phyloP scores from a whole-genome alignment of 2,797 vertebrate genomes.

The Poecilia velifera region DNA sequence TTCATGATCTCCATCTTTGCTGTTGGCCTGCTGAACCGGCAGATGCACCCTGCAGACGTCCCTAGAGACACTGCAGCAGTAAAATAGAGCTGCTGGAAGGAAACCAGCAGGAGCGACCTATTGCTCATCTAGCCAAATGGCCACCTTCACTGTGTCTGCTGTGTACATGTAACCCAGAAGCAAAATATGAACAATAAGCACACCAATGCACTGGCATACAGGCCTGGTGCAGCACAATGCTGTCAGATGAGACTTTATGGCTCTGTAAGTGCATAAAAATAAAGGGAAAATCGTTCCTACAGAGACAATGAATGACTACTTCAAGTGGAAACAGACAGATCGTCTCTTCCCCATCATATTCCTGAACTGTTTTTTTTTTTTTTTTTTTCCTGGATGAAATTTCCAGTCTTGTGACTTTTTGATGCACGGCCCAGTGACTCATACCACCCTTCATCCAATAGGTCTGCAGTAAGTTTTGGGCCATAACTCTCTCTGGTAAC shows the following conservation, averaged over 20 bases:
- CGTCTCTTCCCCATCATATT: slow-evolving; percentile 24
- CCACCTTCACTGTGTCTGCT: slow-evolving; percentile 47
- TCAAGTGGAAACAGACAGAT: slow-evolving; percentile 16
- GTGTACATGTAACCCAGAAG: slow-evolving; percentile 25
- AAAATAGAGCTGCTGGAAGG: slow-evolving; percentile 42
- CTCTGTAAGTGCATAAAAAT: slow-evolving; percentile 20
- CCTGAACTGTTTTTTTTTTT: slow-evolving; percentile 16
- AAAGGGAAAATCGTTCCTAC: slow-evolving; percentile 10
- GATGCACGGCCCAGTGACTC: slow-evolving; percentile 51
- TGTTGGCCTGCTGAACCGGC: slow-evolving; percentile 34
- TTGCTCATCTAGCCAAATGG: slow-evolving; percentile 50
- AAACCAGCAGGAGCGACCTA: slow-evolving; percentile 43
- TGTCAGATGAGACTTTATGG: slow-evolving; percentile 26
- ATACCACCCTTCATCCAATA: slow-evolving; percentile 28
- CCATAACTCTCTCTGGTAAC: slow-evolving; percentile 12
- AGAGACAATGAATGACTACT: slow-evolving; percentile 20
- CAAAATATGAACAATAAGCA: slow-evolving; percentile 40
- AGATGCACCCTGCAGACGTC: slow-evolving; percentile 51
- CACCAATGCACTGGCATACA: slow-evolving; percentile 16
- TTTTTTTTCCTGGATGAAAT: slow-evolving; percentile 43
- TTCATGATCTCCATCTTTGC: slow-evolving; percentile 32
- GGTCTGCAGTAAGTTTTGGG: neutral
- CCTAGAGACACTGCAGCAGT: slow-evolving; percentile 47
- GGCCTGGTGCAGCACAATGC: slow-evolving; percentile 9
- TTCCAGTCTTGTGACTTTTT: slow-evolving; percentile 51